These are phyloP conservation scores for Ceyx cyanopectus DNA, from an alignment of 2,113 vertebrate species.

Conservation along the genomic window DNA sequence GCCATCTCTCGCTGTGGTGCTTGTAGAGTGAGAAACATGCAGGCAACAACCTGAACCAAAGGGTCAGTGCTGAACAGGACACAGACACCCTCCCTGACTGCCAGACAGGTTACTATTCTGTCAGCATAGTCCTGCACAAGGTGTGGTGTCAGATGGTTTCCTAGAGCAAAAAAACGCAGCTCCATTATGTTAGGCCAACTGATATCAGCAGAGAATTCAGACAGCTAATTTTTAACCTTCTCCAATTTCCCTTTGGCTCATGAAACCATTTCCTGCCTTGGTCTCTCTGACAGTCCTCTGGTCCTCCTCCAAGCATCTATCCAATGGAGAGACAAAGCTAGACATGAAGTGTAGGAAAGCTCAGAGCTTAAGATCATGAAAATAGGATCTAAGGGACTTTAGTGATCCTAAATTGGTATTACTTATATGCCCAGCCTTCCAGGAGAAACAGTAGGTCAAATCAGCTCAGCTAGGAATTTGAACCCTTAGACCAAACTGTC, in stretches of 20 bases:
- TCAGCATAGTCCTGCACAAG: neutral
- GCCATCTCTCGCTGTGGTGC: neutral
- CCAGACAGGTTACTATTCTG: neutral
- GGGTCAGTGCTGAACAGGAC: rapidly evolving
- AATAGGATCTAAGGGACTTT: neutral
- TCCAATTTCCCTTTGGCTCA: constrained; percentile 11
- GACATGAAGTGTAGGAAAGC: neutral
- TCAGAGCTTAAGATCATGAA: neutral
- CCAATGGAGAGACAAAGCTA: neutral
- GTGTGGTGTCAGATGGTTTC: constrained; percentile 8
- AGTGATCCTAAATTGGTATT: neutral
- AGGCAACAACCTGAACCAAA: neutral
- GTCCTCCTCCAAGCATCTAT: neutral
- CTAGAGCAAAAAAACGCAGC: constrained; percentile 12
- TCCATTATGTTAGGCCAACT: constrained; percentile 14
- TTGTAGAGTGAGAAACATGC: neutral
- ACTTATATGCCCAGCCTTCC: neutral
- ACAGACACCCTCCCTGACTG: rapidly evolving
- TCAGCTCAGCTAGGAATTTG: neutral
- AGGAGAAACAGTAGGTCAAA: neutral
- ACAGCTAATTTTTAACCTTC: constrained; percentile 54
- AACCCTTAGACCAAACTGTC: neutral
- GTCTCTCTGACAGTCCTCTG: neutral
- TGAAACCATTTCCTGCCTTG: neutral
- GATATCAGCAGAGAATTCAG: constrained; percentile 44